Conservation (phyloP, 2,113 vertebrate genomes). For the Pandion haliaetus region DNA sequence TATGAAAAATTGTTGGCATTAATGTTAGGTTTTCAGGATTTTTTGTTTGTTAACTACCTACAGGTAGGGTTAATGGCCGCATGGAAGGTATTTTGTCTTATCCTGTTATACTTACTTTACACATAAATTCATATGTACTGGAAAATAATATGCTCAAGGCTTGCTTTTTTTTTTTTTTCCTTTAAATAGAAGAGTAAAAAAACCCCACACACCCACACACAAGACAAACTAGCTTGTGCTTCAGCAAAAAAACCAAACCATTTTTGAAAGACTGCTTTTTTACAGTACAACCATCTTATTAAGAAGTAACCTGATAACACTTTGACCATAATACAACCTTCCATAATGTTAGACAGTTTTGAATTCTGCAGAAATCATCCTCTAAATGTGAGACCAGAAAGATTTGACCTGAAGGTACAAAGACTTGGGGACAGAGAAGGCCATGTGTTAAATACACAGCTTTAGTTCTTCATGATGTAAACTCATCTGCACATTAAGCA, state of each 20-base stretch:
- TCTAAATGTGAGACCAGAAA: neutral
- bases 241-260: neutral
- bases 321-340: neutral
- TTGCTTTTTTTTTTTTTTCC: neutral
- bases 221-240: neutral
- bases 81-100: neutral
- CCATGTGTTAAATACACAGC: neutral
- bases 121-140: neutral
- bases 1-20: neutral
- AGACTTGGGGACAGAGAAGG: neutral
- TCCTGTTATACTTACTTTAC: neutral
- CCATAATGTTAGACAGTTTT: neutral
- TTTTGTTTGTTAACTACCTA: neutral
- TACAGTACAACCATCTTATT: neutral
- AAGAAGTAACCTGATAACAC: neutral
- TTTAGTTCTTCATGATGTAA: neutral
- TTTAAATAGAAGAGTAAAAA: neutral
- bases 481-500: neutral
- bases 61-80: neutral
- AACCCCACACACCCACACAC: accelerated
- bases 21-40: neutral
- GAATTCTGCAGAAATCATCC: neutral
- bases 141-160: neutral
- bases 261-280: neutral
- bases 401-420: neutral